phyloP scores from a whole-genome alignment of 2,113 vertebrate genomes.

The Lophius piscatorius region DNA sequence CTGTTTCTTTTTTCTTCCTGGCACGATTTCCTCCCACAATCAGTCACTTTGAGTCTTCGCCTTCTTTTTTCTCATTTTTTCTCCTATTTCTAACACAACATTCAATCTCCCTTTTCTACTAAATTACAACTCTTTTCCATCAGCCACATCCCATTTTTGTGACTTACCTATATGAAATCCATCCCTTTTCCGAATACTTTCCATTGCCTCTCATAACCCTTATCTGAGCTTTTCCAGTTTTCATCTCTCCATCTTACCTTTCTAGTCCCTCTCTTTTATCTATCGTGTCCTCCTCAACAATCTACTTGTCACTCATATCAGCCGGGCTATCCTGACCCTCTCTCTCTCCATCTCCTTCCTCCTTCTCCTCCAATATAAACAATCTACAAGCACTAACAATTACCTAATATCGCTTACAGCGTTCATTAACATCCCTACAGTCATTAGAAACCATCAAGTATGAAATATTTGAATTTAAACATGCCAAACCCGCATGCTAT shows the following conservation, averaged over 20 bases:
- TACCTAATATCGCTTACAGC: too few species aligned
- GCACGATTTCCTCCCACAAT: constrained; percentile 29
- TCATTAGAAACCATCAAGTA: neutral
- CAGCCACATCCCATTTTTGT: neutral
- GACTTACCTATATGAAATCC: too few species aligned
- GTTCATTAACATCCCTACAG: neutral
- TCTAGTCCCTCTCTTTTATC: too few species aligned
- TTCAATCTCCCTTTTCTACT: neutral
- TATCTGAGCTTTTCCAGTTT: constrained; percentile 46
- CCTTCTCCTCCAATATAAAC: neutral
- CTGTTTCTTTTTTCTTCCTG: constrained; percentile 34
- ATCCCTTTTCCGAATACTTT: neutral
- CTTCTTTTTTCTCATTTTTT: neutral
- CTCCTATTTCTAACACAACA: constrained; percentile 3
- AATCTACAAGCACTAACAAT: too few species aligned
- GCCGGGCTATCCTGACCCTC: too few species aligned
- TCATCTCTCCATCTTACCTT: neutral
- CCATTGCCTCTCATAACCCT: neutral
- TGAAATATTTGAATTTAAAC: neutral
- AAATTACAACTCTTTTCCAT: constrained; percentile 1
- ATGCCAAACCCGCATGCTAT: too few species aligned
- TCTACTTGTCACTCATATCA: too few species aligned
- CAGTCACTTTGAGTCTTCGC: constrained; percentile 7
- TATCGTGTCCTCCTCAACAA: too few species aligned
- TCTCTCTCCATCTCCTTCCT: constrained; percentile 13